A percentile compares a stretch with the other conserved stretches of the same genome.
Conservation (phyloP, 2,888 invertebrate genomes). For the Acrobasis consociella region DNA sequence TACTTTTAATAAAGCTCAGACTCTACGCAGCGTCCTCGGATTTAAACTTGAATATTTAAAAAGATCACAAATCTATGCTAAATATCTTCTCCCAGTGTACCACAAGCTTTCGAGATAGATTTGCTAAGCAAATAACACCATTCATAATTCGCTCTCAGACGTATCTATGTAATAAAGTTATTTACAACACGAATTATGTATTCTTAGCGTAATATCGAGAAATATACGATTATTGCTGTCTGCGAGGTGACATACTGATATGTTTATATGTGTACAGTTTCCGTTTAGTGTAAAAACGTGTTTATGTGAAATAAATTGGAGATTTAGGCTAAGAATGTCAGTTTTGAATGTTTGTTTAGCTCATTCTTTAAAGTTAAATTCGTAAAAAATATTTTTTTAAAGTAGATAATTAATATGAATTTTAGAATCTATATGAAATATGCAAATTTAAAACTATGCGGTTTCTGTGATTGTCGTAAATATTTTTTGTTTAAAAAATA, state of each 20-base stretch:
- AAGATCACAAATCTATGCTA: not conserved
- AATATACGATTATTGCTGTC: constrained; percentile 21
- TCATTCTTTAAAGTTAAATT: no score
- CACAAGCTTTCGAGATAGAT: constrained; percentile 35
- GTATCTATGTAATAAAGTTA: constrained; percentile 29
- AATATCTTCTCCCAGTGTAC: constrained; percentile 29
- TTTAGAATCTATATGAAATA: no score
- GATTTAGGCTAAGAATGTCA: not conserved
- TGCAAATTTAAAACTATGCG: no score
- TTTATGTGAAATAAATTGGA: constrained; percentile 1
- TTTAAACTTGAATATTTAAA: no score
- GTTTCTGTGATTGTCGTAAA: no score
- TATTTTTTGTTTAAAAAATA: no score
- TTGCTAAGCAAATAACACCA: constrained; percentile 45
- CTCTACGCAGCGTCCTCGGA: no score
- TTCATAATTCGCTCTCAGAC: constrained; percentile 37
- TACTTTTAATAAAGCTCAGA: no score
- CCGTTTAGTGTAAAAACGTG: constrained; percentile 16
- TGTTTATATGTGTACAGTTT: constrained; percentile 13
- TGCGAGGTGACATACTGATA: constrained; percentile 1
- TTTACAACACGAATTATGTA: constrained; percentile 25
- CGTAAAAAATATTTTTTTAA: no score
- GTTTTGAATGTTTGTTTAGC: no score
- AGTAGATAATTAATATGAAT: no score
- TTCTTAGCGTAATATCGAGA: constrained; percentile 12